Conservation (phyloP, 2,797 vertebrate genomes). For the Tympanoctomys barrerae region DNA sequence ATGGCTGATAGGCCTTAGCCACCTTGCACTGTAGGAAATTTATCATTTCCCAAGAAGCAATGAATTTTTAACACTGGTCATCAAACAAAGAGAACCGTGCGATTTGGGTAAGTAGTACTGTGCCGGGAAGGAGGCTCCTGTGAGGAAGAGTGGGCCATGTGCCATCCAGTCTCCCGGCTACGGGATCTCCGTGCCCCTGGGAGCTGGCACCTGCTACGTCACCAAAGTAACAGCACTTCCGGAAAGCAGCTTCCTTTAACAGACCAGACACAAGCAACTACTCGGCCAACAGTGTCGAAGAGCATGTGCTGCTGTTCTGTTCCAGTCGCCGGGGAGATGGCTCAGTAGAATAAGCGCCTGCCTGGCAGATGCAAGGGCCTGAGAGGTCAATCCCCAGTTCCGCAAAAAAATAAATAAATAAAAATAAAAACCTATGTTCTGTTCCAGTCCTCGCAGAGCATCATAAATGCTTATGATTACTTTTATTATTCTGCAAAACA, state of each 20-base stretch:
- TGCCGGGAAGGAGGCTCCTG: neutral
- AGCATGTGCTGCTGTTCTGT: neutral
- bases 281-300: neutral
- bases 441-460: neutral
- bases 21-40: neutral
- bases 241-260: neutral
- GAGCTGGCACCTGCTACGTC: neutral
- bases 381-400: no score
- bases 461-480: neutral
- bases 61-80: neutral
- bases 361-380: no score
- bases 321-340: neutral
- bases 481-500: neutral
- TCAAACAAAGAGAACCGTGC: neutral
- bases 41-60: neutral
- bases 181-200: accelerated
- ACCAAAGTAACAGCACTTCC: neutral
- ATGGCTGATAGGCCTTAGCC: neutral
- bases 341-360: no score
- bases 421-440: neutral
- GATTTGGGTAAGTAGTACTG: neutral
- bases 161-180: neutral
- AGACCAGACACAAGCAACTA: neutral
- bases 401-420: no score
- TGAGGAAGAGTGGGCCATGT: neutral